Percentiles rank a stretch among this genome's conserved stretches.
Evolutionary conservation across 1,140 invertebrate species (phyloP).

Genomic region (Bombus picipes): DNA sequence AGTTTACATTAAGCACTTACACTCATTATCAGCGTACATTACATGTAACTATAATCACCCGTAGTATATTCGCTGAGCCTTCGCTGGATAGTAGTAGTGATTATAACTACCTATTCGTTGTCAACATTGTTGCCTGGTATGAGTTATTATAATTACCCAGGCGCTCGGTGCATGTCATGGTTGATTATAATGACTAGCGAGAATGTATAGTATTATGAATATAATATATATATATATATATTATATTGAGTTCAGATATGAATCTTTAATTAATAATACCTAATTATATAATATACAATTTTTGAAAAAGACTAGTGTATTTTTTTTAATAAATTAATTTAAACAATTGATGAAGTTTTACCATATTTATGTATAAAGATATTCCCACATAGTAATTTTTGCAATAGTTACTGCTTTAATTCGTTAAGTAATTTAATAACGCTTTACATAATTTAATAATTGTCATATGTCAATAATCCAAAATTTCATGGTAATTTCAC

Average conservation of each 20-base stretch:
- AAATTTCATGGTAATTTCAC: no score
- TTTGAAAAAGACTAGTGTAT: not conserved
- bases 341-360: no score
- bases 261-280: not conserved
- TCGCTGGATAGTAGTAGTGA: not conserved
- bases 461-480: not conserved
- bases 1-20: not conserved
- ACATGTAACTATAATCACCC: not conserved
- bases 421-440: not conserved
- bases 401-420: not conserved
- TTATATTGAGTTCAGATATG: not conserved
- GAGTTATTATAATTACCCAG: not conserved
- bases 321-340: not conserved
- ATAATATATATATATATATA: not conserved
- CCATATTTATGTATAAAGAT: no score
- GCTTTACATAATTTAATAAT: not conserved
- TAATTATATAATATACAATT: not conserved
- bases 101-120: not conserved
- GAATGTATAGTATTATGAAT: not conserved
- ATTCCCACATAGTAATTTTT: not conserved
- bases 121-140: not conserved
- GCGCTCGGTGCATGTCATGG: no score
- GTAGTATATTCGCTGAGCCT: not conserved
- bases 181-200: not conserved
- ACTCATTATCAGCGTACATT: not conserved